Base-by-base conservation (phyloP, 1,140 invertebrate genomes). In the Atta colombica region DNA sequence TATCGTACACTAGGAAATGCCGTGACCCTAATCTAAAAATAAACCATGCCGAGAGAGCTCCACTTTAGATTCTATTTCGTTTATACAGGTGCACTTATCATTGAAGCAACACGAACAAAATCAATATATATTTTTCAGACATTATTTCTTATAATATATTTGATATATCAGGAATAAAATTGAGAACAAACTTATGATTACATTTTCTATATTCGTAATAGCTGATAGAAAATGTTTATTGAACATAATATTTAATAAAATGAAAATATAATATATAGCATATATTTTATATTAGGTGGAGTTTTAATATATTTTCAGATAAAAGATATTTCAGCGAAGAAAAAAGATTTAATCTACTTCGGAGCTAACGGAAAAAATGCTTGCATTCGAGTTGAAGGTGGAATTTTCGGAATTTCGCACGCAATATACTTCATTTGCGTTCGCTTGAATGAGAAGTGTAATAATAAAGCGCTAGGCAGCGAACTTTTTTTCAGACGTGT, bases 401-500 rank as follows among this genome's bases (percentile, higher is more conserved):
- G 58, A 69, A 81, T 69, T 69, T 55, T 53, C 3, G 77, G 31
- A 69, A 81, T 75, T 84, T 18, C 63, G 28, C 58, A 25, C 58
- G 39, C 69, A 61, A 60, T 49, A 21, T 74, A 75, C 21, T 49
- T 84, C n/a, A 63, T 72, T 61, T 7, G 18, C 28, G 58, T 5
- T 55, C 14, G 2, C 25, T 75, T n/a, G 6, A 63, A 61, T 16
- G 80, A 35, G 7, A 61, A 65, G n/a, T 60, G 39, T 74, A 84
- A 84, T 82, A 61, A 82, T 75, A 84, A 58, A 75, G 55, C 66
- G 21, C 18, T 8, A 51, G n/a, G 10, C 25, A 12, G 14, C 25
- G 16, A 84, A 61, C 18, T 51, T 65, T 84, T 84, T 84, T 84
- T 84, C 39, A 14, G 31, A 35, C 8, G 25, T 35, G 55, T 63